These are phyloP conservation scores for Pogonus chalceus DNA, from an alignment of 1,140 invertebrate genomes.

Conservation along the genomic window DNA sequence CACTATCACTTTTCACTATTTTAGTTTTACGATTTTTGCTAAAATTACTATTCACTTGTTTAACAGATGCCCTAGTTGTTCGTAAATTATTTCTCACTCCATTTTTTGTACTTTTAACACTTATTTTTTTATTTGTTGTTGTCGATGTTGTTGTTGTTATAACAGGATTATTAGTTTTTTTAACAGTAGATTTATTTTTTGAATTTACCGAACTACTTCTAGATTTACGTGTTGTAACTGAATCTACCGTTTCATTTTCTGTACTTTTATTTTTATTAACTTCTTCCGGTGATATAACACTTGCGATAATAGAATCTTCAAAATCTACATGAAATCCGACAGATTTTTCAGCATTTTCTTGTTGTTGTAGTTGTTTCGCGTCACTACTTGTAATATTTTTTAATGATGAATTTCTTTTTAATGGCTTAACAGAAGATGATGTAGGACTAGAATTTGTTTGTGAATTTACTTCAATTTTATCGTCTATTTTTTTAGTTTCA, in stretches of 20 bases:
- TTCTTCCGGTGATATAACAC: neutral
- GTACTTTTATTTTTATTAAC: neutral
- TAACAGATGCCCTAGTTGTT: slow-evolving; percentile 19
- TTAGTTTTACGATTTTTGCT: neutral
- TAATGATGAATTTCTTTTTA: neutral
- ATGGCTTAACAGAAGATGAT: neutral
- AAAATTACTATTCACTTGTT: slow-evolving; percentile 4
- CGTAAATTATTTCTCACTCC: slow-evolving; percentile 32
- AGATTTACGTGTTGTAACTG: neutral
- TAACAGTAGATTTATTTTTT: neutral
- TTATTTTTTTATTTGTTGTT: slow-evolving; percentile 26
- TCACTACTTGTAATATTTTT: slow-evolving; percentile 1
- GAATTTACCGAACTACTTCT: neutral
- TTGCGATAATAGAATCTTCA: slow-evolving; percentile 3
- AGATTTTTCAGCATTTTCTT: neutral
- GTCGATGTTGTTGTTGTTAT: slow-evolving; percentile 26
- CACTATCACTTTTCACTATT: neutral
- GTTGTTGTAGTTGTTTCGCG: neutral
- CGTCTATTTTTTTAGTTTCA: too few species aligned
- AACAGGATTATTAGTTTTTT: neutral
- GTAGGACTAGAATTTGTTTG: neutral
- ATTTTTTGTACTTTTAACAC: slow-evolving; percentile 28
- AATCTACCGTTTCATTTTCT: neutral
- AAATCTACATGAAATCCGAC: neutral
- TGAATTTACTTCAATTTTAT: neutral